These are phyloP conservation scores for Sitta europaea DNA, from an alignment of 2,113 vertebrate species.

Conservation along the genomic window DNA sequence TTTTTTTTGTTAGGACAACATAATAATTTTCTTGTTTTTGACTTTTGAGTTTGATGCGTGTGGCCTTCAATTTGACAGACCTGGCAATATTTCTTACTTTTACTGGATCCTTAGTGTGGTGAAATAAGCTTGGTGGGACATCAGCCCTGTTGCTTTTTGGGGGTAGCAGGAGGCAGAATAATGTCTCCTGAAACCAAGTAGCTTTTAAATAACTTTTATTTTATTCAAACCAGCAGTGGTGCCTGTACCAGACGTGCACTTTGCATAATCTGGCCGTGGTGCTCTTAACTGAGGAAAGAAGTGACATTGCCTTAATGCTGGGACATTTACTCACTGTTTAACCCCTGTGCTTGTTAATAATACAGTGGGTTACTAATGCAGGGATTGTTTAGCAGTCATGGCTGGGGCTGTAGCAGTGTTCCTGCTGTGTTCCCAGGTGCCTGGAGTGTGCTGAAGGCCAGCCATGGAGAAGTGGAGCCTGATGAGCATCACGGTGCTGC, in stretches of 20 bases:
- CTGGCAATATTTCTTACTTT: background rate
- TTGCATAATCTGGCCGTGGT: accelerated
- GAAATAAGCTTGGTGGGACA: background rate
- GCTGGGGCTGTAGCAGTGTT: background rate
- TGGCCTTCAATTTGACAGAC: background rate
- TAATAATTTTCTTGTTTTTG: background rate
- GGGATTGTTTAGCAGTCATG: accelerated
- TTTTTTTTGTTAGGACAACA: background rate
- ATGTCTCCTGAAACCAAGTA: background rate
- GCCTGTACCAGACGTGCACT: background rate
- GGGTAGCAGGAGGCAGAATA: background rate
- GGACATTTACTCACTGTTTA: accelerated
- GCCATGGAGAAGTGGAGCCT: constrained; percentile 85
- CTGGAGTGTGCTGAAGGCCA: background rate
- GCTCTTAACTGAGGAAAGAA: background rate
- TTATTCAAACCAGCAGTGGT: background rate
- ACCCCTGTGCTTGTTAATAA: background rate
- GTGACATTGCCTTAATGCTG: accelerated
- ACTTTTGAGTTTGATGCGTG: background rate
- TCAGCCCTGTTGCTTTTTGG: background rate
- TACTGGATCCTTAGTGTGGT: background rate
- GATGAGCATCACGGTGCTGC: constrained; percentile 75
- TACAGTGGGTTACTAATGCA: accelerated
- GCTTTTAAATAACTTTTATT: background rate
- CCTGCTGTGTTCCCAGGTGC: background rate